Conservation (phyloP, 2,888 invertebrate genomes). For the Mythimna impura region DNA sequence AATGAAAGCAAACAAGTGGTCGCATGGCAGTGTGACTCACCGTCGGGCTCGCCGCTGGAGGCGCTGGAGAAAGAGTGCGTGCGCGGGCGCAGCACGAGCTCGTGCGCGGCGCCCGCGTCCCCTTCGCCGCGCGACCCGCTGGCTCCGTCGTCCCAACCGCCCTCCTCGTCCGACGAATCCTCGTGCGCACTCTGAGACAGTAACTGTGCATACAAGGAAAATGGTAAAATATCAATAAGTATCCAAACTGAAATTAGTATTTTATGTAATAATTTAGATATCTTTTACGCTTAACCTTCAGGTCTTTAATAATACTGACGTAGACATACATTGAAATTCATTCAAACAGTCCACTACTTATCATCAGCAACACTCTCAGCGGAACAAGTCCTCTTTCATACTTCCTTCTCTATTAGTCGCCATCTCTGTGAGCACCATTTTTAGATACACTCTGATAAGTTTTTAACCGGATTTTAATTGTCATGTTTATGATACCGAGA, state of each 20-base stretch:
- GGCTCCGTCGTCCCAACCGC: constrained; percentile 90
- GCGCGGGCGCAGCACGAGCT: constrained; percentile 76
- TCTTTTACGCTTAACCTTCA: too few relatives aligned
- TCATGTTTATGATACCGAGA: too few relatives aligned
- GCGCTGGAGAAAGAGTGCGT: constrained; percentile 86
- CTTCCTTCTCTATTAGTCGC: too few relatives aligned
- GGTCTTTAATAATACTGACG: too few relatives aligned
- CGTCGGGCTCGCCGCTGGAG: constrained; percentile 84
- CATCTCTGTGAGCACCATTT: too few relatives aligned
- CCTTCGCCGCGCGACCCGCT: constrained; percentile 72
- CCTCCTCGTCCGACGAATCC: constrained; percentile 86
- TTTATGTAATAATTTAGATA: too few relatives aligned
- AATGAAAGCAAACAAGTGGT: not conserved
- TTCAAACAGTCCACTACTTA: too few relatives aligned
- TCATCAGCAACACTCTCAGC: too few relatives aligned
- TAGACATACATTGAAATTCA: too few relatives aligned
- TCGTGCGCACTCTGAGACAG: constrained; percentile 75
- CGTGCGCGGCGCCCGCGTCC: constrained; percentile 73
- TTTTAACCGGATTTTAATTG: too few relatives aligned
- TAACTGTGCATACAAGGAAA: constrained; percentile 9
- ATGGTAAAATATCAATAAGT: not conserved
- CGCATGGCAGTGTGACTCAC: constrained; percentile 59
- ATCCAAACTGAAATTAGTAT: not conserved
- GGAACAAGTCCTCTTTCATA: too few relatives aligned
- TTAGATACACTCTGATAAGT: too few relatives aligned